These are phyloP conservation scores for Astatotilapia flaviijosephi DNA, from an alignment of 2,113 vertebrate species.

Conservation along the genomic window DNA sequence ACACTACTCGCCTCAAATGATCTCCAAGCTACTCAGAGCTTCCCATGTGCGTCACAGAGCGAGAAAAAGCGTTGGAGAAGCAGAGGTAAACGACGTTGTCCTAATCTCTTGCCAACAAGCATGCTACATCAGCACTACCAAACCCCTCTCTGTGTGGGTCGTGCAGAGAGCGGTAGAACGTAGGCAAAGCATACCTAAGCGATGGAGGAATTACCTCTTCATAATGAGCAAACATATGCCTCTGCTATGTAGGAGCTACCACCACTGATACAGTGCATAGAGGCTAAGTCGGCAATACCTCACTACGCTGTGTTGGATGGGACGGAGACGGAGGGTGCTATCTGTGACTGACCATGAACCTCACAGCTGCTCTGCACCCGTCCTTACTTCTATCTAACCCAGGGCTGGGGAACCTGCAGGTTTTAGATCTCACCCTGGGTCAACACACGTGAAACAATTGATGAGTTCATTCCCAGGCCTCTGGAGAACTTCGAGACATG, in stretches of 20 bases:
- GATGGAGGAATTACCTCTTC: background rate
- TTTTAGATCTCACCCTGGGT: background rate
- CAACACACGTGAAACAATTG: background rate
- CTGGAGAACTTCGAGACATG: background rate
- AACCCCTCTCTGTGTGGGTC: background rate
- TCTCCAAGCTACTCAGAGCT: background rate
- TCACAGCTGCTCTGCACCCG: background rate
- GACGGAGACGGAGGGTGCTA: background rate
- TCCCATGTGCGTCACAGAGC: background rate
- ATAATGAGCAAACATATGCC: background rate
- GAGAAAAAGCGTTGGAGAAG: background rate
- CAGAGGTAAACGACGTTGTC: background rate
- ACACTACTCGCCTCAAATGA: background rate
- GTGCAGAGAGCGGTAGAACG: background rate
- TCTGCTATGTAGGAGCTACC: background rate
- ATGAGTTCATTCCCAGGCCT: accelerated
- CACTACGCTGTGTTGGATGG: background rate
- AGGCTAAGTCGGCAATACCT: background rate
- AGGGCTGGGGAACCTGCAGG: background rate
- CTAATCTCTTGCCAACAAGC: background rate
- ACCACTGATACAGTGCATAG: background rate
- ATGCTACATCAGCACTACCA: background rate
- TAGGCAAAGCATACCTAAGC: background rate
- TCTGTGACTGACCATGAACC: background rate
- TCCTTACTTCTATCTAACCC: background rate